Evolutionary conservation across 2,888 invertebrate genomes (phyloP), one percentile per base, ranked within the genome.

Genomic region (Digitonthophagus gazella): DNA sequence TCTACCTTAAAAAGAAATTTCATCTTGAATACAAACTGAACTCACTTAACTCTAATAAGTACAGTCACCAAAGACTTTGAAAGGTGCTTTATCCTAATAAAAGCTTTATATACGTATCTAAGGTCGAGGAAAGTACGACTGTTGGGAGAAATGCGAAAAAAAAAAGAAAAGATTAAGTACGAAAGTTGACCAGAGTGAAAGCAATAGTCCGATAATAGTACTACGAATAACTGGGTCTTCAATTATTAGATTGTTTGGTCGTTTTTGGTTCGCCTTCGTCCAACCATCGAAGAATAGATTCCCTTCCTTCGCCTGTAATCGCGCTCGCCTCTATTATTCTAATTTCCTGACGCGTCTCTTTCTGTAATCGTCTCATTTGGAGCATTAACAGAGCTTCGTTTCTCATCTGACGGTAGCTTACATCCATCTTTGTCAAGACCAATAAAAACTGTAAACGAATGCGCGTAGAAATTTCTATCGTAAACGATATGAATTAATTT

Each of bases 371-470:
- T 4, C 86, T 85, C 81, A 91, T 88, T 80, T 94, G 93, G 72
- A 95, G 83, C 91, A 94, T 94, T 1, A 94, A 84, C 19, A 94
- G 81, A 0, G 93, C 93, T 78, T 95, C 93, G 79, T 94, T 94
- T 64, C 93, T 85, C 93, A 94, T 93, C 79, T 94, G 94, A 8
- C 93, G 85, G 81, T 94, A 93, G 3, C 93, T 93, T 0, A 91
- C 89, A 76, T 95, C 94, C 92, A 93, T 93, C 84, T 95, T 95
- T 11, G 90, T 89, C 6, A 95, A 81, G 0, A 93, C 90, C 68
- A 94, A 79, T 15, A 92, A 85, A 72, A 90, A 86, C 89, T 90
- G 79, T 5, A 83, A 68, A 14, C 55, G 4, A 66, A n/a, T n/a
- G n/a, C n/a, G n/a, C n/a, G 6, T 44, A 44, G 28, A 44, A 44